Conservation (phyloP, 2,888 invertebrate species). For the Drosophila macrothrix region DNA sequence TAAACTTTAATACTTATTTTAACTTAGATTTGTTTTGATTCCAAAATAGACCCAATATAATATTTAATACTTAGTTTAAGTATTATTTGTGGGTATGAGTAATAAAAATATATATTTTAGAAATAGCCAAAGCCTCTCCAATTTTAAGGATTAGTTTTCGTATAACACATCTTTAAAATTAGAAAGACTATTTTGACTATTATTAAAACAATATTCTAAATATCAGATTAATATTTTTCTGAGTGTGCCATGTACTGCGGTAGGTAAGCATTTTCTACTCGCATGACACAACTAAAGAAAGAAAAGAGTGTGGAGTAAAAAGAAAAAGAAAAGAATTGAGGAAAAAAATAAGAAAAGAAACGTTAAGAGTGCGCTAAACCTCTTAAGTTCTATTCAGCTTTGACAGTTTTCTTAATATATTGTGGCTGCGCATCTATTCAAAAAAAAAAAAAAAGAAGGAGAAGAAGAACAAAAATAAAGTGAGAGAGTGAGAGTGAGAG, state of each 20-base stretch:
- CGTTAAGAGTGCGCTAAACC: conserved; percentile 76
- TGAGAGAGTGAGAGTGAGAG: not conserved
- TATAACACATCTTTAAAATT: no score
- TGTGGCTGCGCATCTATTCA: conserved; percentile 68
- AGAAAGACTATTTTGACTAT: no score
- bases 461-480: conserved; percentile 1
- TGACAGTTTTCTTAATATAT: conserved; percentile 78
- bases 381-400: conserved; percentile 80
- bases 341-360: conserved; percentile 35
- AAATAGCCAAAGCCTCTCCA: not conserved
- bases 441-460: conserved; percentile 1
- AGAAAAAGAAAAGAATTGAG: conserved; percentile 19
- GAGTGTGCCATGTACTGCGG: conserved; percentile 50
- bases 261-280: conserved; percentile 54
- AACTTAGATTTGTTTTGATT: not conserved
- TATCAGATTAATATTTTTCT: not conserved
- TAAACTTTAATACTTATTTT: not conserved
- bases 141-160: not conserved
- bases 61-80: not conserved
- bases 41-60: not conserved
- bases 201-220: not conserved
- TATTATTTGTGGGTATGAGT: not conserved
- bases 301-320: conserved; percentile 39
- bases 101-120: not conserved
- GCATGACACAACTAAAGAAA: conserved; percentile 23